These are phyloP conservation scores for Aphaenogaster floridana DNA, from an alignment of 1,140 invertebrate species.

Conservation along the genomic window DNA sequence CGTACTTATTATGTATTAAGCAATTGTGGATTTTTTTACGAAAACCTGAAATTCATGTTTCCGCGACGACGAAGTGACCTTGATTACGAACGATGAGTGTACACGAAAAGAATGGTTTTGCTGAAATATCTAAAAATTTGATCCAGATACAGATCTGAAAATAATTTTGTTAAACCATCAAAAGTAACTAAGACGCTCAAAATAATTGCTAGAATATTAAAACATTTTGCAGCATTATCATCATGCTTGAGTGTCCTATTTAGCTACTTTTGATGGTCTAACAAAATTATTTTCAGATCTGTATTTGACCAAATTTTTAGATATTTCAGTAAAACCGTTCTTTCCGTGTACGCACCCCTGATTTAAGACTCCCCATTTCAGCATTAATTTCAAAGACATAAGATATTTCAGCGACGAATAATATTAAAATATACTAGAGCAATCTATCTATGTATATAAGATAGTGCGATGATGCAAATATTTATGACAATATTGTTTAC, in stretches of 20 bases:
- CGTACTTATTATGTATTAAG: slow-evolving; percentile 74
- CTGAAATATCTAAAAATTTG: too few relatives aligned
- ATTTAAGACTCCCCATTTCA: background rate
- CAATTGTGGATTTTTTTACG: slow-evolving; percentile 63
- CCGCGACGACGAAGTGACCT: slow-evolving; percentile 9
- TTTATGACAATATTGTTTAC: background rate
- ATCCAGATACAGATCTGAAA: too few relatives aligned
- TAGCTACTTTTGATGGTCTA: too few relatives aligned
- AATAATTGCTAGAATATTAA: too few relatives aligned
- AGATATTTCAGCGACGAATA: background rate
- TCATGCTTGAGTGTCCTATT: too few relatives aligned
- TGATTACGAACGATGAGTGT: slow-evolving; percentile 31
- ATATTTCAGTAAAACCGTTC: too few relatives aligned
- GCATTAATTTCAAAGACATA: background rate
- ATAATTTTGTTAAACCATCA: too few relatives aligned
- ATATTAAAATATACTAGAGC: background rate
- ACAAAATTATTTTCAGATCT: too few relatives aligned
- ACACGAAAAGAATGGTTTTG: too few relatives aligned
- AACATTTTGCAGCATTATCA: too few relatives aligned
- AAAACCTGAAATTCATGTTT: slow-evolving; percentile 74
- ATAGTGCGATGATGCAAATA: background rate
- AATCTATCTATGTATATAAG: background rate
- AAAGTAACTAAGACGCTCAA: too few relatives aligned
- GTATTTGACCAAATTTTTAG: too few relatives aligned
- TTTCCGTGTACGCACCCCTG: background rate